Evolutionary conservation across 2,113 vertebrate genomes (phyloP), one percentile per base, ranked within the genome.

Genomic region (Cyprinodon variegatus): DNA sequence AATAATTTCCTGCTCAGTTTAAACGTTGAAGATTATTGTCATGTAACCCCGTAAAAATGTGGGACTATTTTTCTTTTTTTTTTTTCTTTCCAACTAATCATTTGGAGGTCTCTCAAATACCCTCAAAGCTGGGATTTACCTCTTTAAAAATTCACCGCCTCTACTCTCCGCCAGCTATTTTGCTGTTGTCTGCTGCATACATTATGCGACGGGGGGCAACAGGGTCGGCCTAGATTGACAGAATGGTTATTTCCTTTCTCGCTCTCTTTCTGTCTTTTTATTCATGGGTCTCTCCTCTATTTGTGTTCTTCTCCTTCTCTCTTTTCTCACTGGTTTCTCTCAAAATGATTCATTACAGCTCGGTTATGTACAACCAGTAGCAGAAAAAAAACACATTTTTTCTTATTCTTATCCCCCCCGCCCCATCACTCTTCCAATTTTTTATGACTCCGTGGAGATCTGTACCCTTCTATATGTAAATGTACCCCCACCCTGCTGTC

Each of bases 381-480:
- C 63, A 61, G 48, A 41, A 76, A 37, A 65, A 79, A 64, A 64
- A 2, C 41, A 20, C 69, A n/a, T 50, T 59, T 13, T 65, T 46
- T 57, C 40, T 46, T 62, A 11, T 74, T 66, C 3, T 71, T 72
- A 61, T 36, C 37, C 60, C 48, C 36, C n/a, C 67, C 63, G 39
- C 20, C 12, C 38, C 40, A 6, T n/a, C 40, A 13, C 29, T 79
- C 76, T 64, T 68, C 39, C 50, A 39, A 53, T 37, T 17, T 41
- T 61, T 46, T 61, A 14, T 38, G 50, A 29, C 70, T 74, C 39
- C 63, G 53, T 7, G 11, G 72, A 80, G 48, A 82, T 76, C 61
- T 53, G 5, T 67, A 68, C 68, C 65, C 70, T 90, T 91, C 88
- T 82, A 70, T 70, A 89, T 92, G 86, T 82, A 88, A 92, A 90